Evolutionary conservation across 92 coral and sea anemone genomes (phyloP).

Genomic region (Palythoa grandiflora): DNA sequence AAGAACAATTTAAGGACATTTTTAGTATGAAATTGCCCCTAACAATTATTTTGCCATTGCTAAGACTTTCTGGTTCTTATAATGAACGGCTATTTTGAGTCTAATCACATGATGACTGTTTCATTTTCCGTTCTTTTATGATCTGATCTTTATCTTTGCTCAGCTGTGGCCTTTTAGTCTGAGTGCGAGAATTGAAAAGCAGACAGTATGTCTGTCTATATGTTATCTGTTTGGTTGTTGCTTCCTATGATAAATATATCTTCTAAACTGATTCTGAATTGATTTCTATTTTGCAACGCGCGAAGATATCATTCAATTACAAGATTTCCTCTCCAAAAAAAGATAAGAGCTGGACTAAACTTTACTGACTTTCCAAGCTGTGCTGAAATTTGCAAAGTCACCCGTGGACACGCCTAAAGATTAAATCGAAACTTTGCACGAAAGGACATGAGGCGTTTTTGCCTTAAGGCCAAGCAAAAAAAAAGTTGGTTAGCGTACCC

Average conservation of each 20-base stretch:
- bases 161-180: background rate
- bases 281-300: background rate
- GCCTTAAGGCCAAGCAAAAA: no score
- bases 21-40: no score
- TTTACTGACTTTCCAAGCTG: background rate
- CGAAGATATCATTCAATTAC: background rate
- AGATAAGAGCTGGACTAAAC: background rate
- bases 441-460: no score
- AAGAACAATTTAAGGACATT: no score
- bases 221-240: background rate
- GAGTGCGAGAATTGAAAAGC: slow-evolving; percentile 1
- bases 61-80: background rate
- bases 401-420: no score
- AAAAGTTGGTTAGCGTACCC: no score
- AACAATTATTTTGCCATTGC: background rate
- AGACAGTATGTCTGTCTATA: background rate
- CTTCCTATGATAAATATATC: background rate
- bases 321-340: no score
- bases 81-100: background rate
- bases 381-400: background rate
- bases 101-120: background rate
- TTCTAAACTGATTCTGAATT: background rate
- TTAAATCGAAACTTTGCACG: no score
- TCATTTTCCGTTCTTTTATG: background rate
- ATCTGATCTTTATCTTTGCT: background rate